These are phyloP conservation scores for Apogon talboti DNA, from an alignment of 2,797 vertebrate species.

Conservation along the genomic window DNA sequence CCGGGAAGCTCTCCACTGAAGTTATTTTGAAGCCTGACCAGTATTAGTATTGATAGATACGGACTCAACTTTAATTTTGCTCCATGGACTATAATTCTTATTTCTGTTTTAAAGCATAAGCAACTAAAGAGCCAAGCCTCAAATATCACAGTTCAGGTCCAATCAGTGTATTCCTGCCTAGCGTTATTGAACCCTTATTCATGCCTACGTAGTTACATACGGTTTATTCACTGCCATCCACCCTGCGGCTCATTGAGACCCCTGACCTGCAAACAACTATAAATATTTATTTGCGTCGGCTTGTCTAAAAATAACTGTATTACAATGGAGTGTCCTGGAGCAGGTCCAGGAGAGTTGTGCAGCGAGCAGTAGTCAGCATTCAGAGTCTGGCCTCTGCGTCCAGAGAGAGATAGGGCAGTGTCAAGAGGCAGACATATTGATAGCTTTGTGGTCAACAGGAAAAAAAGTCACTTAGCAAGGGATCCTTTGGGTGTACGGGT, in stretches of 20 bases:
- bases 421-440: constrained; percentile 79
- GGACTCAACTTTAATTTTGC: constrained; percentile 40
- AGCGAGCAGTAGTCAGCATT: constrained; percentile 77
- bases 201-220: constrained; percentile 62
- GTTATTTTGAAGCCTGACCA: constrained; percentile 41
- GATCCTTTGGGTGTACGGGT: constrained; percentile 68
- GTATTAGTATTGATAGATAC: constrained; percentile 42
- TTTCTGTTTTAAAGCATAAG: constrained; percentile 21
- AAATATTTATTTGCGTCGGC: constrained; percentile 83
- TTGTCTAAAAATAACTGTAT: constrained; percentile 83
- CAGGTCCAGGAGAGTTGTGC: constrained; percentile 69
- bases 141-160: constrained; percentile 37
- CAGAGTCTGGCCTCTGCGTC: constrained; percentile 59
- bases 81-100: constrained; percentile 23
- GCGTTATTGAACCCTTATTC: constrained; percentile 52
- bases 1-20: constrained; percentile 41
- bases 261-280: constrained; percentile 81
- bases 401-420: constrained; percentile 66
- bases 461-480: constrained; percentile 67
- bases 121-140: constrained; percentile 18
- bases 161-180: constrained; percentile 30
- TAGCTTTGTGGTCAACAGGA: constrained; percentile 75
- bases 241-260: constrained; percentile 65
- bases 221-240: constrained; percentile 59
- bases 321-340: constrained; percentile 78